These are phyloP conservation scores for Leptopterna dolabrata DNA, from an alignment of 2,888 invertebrate species.

Conservation along the genomic window DNA sequence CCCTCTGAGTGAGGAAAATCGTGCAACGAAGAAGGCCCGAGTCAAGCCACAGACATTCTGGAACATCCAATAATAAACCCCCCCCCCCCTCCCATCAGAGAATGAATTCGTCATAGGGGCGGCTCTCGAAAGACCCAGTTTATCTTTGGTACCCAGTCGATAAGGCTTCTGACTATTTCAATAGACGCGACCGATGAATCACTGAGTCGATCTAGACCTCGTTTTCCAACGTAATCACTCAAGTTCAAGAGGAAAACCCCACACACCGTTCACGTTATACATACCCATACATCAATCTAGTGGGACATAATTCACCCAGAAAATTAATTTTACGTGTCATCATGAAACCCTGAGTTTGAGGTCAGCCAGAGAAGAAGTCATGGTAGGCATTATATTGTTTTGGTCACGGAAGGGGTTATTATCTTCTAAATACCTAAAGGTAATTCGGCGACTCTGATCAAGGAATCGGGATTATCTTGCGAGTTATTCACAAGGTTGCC, in stretches of 20 bases:
- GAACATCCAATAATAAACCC: background rate
- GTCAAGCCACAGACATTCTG: too few species aligned
- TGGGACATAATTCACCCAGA: too few species aligned
- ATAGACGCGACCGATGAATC: background rate
- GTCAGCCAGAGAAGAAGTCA: too few species aligned
- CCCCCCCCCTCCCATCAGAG: background rate
- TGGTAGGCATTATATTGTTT: too few species aligned
- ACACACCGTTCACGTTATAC: too few species aligned
- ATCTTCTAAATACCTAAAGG: background rate
- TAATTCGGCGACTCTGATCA: background rate
- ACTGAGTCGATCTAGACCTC: background rate
- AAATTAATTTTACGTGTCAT: too few species aligned
- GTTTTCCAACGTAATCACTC: background rate
- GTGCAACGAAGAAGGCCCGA: too few species aligned
- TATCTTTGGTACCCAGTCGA: background rate
- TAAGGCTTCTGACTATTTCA: slow-evolving; percentile 14
- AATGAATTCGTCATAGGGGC: background rate
- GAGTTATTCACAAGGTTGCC: too few species aligned
- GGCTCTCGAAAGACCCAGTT: background rate
- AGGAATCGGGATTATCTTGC: too few species aligned
- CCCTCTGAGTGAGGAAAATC: too few species aligned
- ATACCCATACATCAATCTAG: too few species aligned
- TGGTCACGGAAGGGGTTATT: background rate
- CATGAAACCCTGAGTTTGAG: too few species aligned
- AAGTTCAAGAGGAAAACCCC: background rate